Base-by-base conservation (phyloP, 1,140 invertebrate genomes). In the Matsumurasca onukii region DNA sequence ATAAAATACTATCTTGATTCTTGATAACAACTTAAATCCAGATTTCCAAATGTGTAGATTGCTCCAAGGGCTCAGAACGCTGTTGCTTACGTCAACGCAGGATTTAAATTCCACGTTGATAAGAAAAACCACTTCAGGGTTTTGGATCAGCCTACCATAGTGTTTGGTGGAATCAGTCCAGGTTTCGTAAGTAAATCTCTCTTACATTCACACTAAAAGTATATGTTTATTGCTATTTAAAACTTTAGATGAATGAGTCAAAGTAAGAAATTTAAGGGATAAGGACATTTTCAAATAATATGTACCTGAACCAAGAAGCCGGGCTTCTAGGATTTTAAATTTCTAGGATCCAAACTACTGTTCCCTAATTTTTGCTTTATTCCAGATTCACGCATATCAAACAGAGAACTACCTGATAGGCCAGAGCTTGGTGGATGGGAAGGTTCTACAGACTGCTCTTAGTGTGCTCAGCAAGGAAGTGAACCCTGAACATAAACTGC, bases 361-460 rank as follows among this genome's bases (percentile, higher is more conserved):
- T n/a, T n/a, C n/a, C n/a, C n/a, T n/a, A n/a, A n/a, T n/a, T n/a
- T n/a, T n/a, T n/a, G n/a, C n/a, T 17, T 29, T 67, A 27, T 70
- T 68, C 61, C 48, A 86, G 85, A 71, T 82, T 0, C 90, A 91
- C 73, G 91, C 91, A 0, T 74, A 67, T 0, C 78, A 83, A 15
- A 89, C 89, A 0, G 91, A 94, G 77, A 67, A 80, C n/a, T 87
- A 83, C 75, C 75, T 94, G 0, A 31, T 75, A 20, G 86, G 86
- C 0, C 83, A 86, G 71, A 77, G 80, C 66, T 71, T 86, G 17
- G 82, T 86, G 27, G 78, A 82, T 71, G 76, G 81, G 22, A 77
- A 82, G 66, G 72, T 78, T 1, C 66, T 90, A 2, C 81, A 86
- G 78, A 78, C 72, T 63, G 87, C 88, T 0, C 77, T 93, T 5